Percentiles rank a stretch among this genome's conserved stretches.
Conservation (phyloP, 2,888 invertebrate genomes). For the Dromius quadrimaculatus region DNA sequence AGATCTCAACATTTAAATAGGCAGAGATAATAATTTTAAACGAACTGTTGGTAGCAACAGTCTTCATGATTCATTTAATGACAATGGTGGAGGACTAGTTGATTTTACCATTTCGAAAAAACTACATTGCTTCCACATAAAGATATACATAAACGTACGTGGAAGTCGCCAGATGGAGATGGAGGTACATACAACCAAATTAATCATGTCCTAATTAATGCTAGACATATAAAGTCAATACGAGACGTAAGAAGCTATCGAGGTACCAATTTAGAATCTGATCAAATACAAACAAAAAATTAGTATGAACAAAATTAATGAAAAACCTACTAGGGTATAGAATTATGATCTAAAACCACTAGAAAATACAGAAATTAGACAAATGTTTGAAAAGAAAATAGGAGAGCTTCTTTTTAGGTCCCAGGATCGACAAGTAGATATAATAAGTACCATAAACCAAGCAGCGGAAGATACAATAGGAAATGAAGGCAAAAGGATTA, state of each 20-base stretch:
- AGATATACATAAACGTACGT: conserved; percentile 33
- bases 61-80: not conserved
- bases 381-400: not conserved
- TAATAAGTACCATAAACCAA: not conserved
- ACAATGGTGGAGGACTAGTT: not conserved
- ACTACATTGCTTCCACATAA: conserved; percentile 13
- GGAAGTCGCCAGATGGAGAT: too few species aligned
- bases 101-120: not conserved
- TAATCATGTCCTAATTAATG: conserved; percentile 41
- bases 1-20: conserved; percentile 48
- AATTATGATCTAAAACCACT: not conserved
- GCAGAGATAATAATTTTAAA: conserved; percentile 19
- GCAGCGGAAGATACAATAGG: not conserved
- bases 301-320: not conserved
- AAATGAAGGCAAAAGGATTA: not conserved
- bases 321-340: not conserved
- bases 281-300: conserved; percentile 12
- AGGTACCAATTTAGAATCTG: conserved; percentile 44
- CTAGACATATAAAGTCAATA: conserved; percentile 12
- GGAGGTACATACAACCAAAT: conserved; percentile 32
- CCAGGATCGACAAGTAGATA: not conserved
- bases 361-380: not conserved
- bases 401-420: not conserved
- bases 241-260: conserved; percentile 36
- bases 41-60: conserved; percentile 1